phyloP scores from a whole-genome alignment of 2,888 invertebrate genomes.

The Cynaeus angustus region DNA sequence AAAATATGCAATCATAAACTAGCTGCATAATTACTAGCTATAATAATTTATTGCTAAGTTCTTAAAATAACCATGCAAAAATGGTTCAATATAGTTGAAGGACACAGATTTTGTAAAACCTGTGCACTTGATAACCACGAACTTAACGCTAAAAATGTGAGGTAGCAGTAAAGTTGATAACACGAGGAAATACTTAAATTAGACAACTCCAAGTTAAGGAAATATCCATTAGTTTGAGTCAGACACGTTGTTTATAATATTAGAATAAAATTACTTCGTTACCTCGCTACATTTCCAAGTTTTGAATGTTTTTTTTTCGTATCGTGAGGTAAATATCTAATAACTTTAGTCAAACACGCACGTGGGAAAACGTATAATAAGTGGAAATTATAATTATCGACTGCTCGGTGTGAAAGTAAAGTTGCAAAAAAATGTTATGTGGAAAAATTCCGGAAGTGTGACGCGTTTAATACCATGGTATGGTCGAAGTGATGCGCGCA shows the following conservation, averaged over 20 bases:
- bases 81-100: background rate
- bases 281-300: background rate
- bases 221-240: background rate
- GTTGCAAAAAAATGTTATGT: background rate
- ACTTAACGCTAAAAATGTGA: slow-evolving; percentile 7
- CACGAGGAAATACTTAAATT: slow-evolving; percentile 23
- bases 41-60: too few species aligned
- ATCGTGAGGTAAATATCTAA: background rate
- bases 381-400: slow-evolving; percentile 1
- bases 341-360: background rate
- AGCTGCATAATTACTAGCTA: too few species aligned
- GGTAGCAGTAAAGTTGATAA: slow-evolving; percentile 25
- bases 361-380: background rate
- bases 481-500: slow-evolving; percentile 19
- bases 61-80: background rate
- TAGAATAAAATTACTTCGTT: slow-evolving; percentile 1
- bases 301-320: background rate
- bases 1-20: too few species aligned
- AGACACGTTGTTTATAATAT: slow-evolving; percentile 6
- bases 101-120: background rate
- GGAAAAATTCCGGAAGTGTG: slow-evolving; percentile 13
- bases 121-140: background rate
- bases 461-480: slow-evolving; percentile 24
- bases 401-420: background rate
- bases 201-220: slow-evolving; percentile 19